Conservation (phyloP, 2,797 vertebrate genomes). For the Neostethus bicornis region DNA sequence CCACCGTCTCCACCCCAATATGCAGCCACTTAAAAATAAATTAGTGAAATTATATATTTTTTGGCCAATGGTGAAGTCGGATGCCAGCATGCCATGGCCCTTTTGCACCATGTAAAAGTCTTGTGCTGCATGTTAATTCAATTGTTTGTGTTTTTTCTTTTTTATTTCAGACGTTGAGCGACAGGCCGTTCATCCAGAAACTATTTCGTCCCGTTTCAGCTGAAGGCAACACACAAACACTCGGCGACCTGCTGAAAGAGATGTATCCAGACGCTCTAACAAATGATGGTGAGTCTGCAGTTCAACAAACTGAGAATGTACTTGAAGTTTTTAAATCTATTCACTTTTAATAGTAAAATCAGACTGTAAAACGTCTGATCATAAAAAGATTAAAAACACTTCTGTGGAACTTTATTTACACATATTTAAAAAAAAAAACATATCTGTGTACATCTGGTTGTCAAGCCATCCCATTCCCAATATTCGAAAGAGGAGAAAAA, state of each 20-base stretch:
- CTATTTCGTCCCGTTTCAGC: conserved; percentile 90
- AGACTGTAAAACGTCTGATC: too few relatives aligned
- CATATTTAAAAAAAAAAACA: background rate
- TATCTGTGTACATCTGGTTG: conserved; percentile 3
- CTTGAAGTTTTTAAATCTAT: background rate
- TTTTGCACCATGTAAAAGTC: too few relatives aligned
- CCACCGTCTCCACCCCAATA: too few relatives aligned
- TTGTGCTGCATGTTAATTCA: background rate
- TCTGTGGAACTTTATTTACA: background rate
- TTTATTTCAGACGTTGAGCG: conserved; percentile 83
- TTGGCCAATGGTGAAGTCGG: too few relatives aligned
- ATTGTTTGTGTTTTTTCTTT: conserved; percentile 17
- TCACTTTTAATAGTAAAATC: too few relatives aligned
- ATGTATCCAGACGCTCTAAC: conserved; percentile 85
- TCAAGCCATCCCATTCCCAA: conserved; percentile 13
- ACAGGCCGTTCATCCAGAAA: conserved; percentile 96
- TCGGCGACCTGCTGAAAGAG: conserved; percentile 93
- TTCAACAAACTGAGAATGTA: background rate
- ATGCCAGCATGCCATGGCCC: background rate
- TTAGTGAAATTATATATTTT: too few relatives aligned
- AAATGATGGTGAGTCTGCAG: conserved; percentile 81
- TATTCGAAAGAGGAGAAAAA: conserved; percentile 9
- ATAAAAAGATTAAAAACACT: background rate
- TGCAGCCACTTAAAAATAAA: too few relatives aligned
- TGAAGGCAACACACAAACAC: conserved; percentile 87